phyloP scores from a whole-genome alignment of 2,113 vertebrate genomes.

The Caranx ignobilis region DNA sequence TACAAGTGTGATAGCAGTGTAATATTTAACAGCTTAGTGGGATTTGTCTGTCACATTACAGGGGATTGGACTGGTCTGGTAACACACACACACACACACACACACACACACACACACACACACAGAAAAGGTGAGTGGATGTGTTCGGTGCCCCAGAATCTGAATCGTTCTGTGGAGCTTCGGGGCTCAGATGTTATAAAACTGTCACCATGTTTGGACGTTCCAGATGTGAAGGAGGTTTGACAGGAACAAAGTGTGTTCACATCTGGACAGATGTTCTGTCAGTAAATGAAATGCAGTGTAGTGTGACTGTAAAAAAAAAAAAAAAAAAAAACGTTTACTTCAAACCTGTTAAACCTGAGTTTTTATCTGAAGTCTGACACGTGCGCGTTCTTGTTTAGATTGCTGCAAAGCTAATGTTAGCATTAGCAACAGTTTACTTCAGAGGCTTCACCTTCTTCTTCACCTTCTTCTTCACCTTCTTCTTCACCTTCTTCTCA shows the following conservation, averaged over 20 bases:
- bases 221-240: conserved; percentile 11
- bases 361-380: too few relatives aligned
- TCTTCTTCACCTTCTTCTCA: too few relatives aligned
- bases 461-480: too few relatives aligned
- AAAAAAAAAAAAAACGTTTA: too few relatives aligned
- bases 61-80: conserved; percentile 58
- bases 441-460: too few relatives aligned
- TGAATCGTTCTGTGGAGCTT: conserved; percentile 35
- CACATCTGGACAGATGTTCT: neutral
- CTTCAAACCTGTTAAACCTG: too few relatives aligned
- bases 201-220: conserved; percentile 11
- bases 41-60: conserved; percentile 80
- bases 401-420: too few relatives aligned
- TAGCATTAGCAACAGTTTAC: too few relatives aligned
- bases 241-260: conserved; percentile 7
- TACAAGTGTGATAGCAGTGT: conserved; percentile 74
- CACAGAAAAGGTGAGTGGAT: conserved; percentile 43
- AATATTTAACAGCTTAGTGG: conserved; percentile 81
- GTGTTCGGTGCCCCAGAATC: conserved; percentile 48
- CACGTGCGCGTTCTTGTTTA: too few relatives aligned
- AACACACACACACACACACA: conserved; percentile 35
- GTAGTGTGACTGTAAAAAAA: too few relatives aligned
- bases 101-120: conserved; percentile 25
- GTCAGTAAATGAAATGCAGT: neutral
- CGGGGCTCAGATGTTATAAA: conserved; percentile 28